Evolutionary conservation across 2,797 vertebrate species (phyloP).

Genomic region (Scleropages formosus): DNA sequence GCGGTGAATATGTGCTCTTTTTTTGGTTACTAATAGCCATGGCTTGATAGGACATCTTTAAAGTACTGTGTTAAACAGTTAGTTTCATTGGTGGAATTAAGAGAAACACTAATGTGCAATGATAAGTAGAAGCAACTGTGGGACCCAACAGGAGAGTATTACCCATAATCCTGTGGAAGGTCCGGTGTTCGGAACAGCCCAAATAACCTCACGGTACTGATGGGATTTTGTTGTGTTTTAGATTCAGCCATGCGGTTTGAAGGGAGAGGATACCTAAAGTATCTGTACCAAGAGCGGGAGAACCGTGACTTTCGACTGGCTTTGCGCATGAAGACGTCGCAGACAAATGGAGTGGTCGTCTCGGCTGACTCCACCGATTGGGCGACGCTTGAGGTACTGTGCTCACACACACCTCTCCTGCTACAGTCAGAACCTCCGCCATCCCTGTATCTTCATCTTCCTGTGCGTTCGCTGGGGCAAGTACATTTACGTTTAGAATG

Average conservation of each 20-base stretch:
- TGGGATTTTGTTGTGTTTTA: conserved; percentile 52
- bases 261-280: conserved; percentile 76
- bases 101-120: too few species aligned
- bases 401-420: background rate
- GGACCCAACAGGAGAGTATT: too few species aligned
- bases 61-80: too few species aligned
- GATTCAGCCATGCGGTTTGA: conserved; percentile 81
- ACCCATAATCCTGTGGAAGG: too few species aligned
- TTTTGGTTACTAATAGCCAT: too few species aligned
- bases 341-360: conserved; percentile 68
- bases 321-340: conserved; percentile 79
- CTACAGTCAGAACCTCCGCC: background rate
- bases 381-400: conserved; percentile 77
- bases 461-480: too few species aligned
- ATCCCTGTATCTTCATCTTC: background rate
- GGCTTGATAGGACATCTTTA: too few species aligned
- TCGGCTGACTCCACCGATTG: conserved; percentile 68
- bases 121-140: too few species aligned
- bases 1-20: too few species aligned
- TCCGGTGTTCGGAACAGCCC: too few species aligned
- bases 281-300: conserved; percentile 59
- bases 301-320: conserved; percentile 67
- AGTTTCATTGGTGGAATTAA: too few species aligned
- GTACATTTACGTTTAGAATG: too few species aligned
- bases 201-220: background rate